Base-by-base conservation (phyloP, 2,888 invertebrate species). In the Pherbina coryleti region DNA sequence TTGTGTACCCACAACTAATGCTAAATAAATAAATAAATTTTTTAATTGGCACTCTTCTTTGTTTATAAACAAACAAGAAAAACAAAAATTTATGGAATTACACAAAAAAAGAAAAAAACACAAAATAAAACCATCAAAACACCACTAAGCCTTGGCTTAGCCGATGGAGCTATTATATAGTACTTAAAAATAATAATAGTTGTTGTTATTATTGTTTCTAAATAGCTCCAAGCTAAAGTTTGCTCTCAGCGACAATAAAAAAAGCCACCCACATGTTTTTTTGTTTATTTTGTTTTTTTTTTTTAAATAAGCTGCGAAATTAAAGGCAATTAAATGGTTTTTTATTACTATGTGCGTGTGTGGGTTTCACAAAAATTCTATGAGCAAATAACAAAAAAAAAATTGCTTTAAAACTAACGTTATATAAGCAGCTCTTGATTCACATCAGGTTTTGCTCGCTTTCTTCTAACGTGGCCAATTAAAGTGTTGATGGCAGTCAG, bases 31-130 rank as follows among this genome's bases (percentile, higher is more conserved):
- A 53, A 53, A 31, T 31, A 75, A 75, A 19, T 28, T 25, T 76
- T 75, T 76, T 81, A 83, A 82, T 84, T 84, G 82, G 67, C 81
- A 66, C 62, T 77, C 80, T 78, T 82, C 82, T 83, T 85, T 85
- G 82, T 80, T 82, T 77, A 81, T 74, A 84, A 83, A 81, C 78
- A 81, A 82, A 84, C 82, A 71, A 53, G 44, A 78, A 34, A 14
- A 37, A 79, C 67, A 80, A 80, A 3, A 5, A 19, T 1, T n/a
- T 60, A 57, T 5, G 60, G 51, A 75, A 60, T 78, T 79, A 79
- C 81, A 81, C 51, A 28, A 44, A 57, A 71, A 37, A 76, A 51
- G 72, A 82, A 78, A n/a, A 74, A 69, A 81, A n/a, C n/a, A n/a
- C n/a, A n/a, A n/a, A n/a, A n/a, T n/a, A 53, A 71, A 78, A 79